A percentile compares a stretch with the other conserved stretches of the same genome.
phyloP scores from a whole-genome alignment of 2,888 invertebrate genomes.

The Agrypnus murinus region DNA sequence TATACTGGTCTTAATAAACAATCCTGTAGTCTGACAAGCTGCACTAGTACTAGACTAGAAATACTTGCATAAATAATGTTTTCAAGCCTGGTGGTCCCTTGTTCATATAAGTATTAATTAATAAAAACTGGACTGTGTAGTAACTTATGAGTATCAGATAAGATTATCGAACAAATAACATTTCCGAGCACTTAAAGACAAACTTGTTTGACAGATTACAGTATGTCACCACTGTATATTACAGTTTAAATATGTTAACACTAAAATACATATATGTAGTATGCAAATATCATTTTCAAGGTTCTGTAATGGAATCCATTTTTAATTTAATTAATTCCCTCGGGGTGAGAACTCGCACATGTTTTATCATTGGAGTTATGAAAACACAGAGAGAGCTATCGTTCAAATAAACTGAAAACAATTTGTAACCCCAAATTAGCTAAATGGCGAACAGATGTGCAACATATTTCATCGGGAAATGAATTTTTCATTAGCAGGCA shows the following conservation, averaged over 20 bases:
- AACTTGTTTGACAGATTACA: conserved; percentile 28
- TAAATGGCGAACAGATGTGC: conserved; percentile 47
- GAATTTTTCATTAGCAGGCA: conserved; percentile 52
- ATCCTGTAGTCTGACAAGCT: conserved; percentile 40
- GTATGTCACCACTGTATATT: neutral
- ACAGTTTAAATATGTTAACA: neutral
- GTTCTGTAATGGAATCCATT: conserved; percentile 3
- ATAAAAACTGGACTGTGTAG: conserved; percentile 45
- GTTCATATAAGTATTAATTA: conserved; percentile 50
- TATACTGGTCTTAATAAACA: conserved; percentile 46
- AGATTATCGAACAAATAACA: conserved; percentile 40
- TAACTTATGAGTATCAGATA: conserved; percentile 45
- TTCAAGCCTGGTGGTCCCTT: conserved; percentile 47
- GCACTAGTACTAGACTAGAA: conserved; percentile 43
- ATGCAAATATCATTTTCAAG: conserved; percentile 4
- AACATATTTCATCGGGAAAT: conserved; percentile 48
- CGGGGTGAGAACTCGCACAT: conserved; percentile 22
- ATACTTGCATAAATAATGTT: conserved; percentile 48
- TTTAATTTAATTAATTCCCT: neutral
- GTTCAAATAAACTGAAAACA: conserved; percentile 47
- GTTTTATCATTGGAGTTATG: conserved; percentile 17
- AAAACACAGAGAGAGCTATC: conserved; percentile 31
- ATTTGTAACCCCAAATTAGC: conserved; percentile 53
- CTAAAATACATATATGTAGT: no score
- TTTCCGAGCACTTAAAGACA: conserved; percentile 28